Evolutionary conservation across 2,797 vertebrate genomes (phyloP), one percentile per base, ranked within the genome.

Genomic region (Pseudotriccus pelzelni): DNA sequence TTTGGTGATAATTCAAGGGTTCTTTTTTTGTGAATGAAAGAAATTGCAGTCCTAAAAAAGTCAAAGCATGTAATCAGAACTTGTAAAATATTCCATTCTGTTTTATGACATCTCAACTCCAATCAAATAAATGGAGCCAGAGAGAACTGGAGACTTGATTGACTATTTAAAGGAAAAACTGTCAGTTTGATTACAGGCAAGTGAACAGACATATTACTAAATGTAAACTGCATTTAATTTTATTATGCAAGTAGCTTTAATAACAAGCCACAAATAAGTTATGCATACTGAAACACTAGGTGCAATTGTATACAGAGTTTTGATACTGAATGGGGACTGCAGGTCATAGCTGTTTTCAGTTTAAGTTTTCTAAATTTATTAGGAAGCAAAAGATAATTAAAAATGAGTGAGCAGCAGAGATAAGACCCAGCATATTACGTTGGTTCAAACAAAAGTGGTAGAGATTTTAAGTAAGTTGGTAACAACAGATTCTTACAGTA

Each of bases 111-210:
- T 92, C 92, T 96, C 91, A 78, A 78, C 73, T 96, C 87, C 76
- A 94, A 90, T 93, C 91, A 95, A 96, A 94, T 84, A 95, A 96
- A 96, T 74, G 95, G 82, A 89, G 76, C 19, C 67, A 89, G 84
- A 86, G 84, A 93, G 83, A 94, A 46, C 25, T 3, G 2, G 39
- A 92, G 83, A 84, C 34, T 81, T 96, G 94, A 97, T 91, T 96
- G 96, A 96, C 92, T 96, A 91, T 92, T 96, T 96, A 97, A 97
- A 90, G 84, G 66, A 93, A 96, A 92, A 92, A 59, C 73, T 95
- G 95, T 88, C 96, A 96, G 87, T 84, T 92, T 96, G 95, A 96
- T 96, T 96, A 93, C 82, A 95, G 93, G 82, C 89, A 93, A 97
- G 87, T 43, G 93, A 96, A 84, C 79, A 95, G 92, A 84, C 66